Evolutionary conservation across 2,888 invertebrate species (phyloP).

Genomic region (Ashinkailepas kermadecensis): DNA sequence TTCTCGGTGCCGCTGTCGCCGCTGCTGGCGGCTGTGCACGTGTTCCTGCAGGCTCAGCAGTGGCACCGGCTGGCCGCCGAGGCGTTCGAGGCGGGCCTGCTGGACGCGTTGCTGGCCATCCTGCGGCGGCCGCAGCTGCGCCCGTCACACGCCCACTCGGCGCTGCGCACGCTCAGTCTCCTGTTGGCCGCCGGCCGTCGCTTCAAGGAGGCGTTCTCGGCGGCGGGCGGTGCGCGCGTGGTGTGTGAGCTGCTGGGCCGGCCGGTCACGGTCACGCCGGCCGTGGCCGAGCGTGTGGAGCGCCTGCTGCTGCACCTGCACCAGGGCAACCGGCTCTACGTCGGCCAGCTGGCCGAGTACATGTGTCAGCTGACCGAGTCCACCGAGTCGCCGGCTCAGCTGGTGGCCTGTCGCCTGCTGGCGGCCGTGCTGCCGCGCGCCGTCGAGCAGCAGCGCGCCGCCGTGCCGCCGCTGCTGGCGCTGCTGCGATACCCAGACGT

Average conservation of each 20-base stretch:
- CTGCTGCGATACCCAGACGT: constrained; percentile 8
- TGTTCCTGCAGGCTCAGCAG: constrained; percentile 4
- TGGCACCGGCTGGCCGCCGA: not conserved
- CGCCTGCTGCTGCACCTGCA: not conserved
- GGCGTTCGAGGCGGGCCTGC: not conserved
- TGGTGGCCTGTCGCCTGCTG: constrained; percentile 10
- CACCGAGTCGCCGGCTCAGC: not conserved
- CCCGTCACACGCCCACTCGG: not conserved
- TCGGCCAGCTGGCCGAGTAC: not conserved
- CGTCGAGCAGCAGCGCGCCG: not conserved
- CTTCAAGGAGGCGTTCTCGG: not conserved
- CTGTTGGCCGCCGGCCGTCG: not conserved
- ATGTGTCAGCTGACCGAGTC: constrained; percentile 10
- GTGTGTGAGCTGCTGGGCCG: constrained; percentile 11
- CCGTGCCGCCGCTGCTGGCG: not conserved
- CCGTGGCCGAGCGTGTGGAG: not conserved
- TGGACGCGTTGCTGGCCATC: not conserved
- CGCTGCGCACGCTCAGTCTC: not conserved
- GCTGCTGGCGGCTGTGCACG: not conserved
- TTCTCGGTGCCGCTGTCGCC: not conserved
- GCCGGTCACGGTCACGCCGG: not conserved
- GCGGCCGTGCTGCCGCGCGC: not conserved
- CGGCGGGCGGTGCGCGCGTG: not conserved
- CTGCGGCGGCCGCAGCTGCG: not conserved
- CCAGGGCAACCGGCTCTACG: not conserved